Conservation (phyloP, 2,888 invertebrate genomes). For the Phalera bucephala region DNA sequence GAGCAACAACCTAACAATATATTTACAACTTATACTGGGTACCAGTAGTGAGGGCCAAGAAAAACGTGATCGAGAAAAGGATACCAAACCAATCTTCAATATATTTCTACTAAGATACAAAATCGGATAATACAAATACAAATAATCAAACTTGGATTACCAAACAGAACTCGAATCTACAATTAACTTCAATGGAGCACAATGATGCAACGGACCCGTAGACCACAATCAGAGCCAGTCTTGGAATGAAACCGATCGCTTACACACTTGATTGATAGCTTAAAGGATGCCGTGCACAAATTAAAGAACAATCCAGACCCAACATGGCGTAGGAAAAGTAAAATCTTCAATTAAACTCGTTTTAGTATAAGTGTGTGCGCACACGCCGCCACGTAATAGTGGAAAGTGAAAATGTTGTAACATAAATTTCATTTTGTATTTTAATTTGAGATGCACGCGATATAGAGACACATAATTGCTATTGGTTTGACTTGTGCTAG, state of each 20-base stretch:
- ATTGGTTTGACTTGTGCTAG: too few species aligned
- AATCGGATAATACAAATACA: too few species aligned
- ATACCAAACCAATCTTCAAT: too few species aligned
- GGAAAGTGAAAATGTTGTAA: conserved; percentile 1
- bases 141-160: background rate
- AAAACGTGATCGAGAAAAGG: too few species aligned
- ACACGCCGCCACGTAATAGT: conserved; percentile 13
- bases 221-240: conserved; percentile 27
- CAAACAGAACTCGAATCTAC: conserved; percentile 10
- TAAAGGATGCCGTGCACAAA: conserved; percentile 67
- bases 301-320: conserved; percentile 56
- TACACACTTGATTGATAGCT: conserved; percentile 73
- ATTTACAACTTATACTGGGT: too few species aligned
- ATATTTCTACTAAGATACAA: too few species aligned
- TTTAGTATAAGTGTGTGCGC: conserved; percentile 30
- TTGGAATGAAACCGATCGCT: conserved; percentile 34
- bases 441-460: background rate
- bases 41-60: too few species aligned
- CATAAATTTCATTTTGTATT: background rate
- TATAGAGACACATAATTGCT: too few species aligned
- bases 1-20: too few species aligned
- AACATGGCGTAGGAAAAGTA: conserved; percentile 39
- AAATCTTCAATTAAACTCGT: conserved; percentile 56
- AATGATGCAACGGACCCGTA: conserved; percentile 23
- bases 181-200: conserved; percentile 27